Percentiles rank a stretch among this genome's conserved stretches.
phyloP scores from a whole-genome alignment of 2,888 invertebrate species.

The Liodrosophila aerea region DNA sequence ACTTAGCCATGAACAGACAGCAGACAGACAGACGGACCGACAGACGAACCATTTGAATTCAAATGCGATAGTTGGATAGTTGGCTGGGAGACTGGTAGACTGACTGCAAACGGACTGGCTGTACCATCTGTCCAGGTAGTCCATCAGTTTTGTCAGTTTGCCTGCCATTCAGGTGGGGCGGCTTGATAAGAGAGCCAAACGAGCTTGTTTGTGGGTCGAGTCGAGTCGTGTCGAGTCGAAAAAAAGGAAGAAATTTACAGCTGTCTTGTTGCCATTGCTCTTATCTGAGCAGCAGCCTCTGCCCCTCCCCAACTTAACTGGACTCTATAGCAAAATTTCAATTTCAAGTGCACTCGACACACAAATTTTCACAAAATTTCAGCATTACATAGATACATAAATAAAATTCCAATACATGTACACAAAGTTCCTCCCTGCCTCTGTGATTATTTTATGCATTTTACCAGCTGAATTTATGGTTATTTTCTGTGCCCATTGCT shows the following conservation, averaged over 20 bases:
- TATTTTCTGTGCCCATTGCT: slow-evolving; percentile 25
- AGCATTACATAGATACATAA: slow-evolving; percentile 30
- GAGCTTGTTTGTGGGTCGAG: slow-evolving; percentile 63
- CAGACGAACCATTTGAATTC: slow-evolving; percentile 20
- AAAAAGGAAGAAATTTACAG: slow-evolving; percentile 45
- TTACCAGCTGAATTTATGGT: slow-evolving; percentile 66
- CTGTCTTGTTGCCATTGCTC: slow-evolving; percentile 49
- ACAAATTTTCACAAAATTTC: slow-evolving; percentile 65
- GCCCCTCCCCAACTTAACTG: not conserved
- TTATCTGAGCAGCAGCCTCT: slow-evolving; percentile 32
- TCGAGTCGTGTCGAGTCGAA: slow-evolving; percentile 44
- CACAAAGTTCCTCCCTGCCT: slow-evolving; percentile 8
- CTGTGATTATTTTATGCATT: slow-evolving; percentile 47
- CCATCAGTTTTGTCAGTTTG: slow-evolving; percentile 22
- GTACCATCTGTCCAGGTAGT: no score
- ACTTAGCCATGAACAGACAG: slow-evolving; percentile 35
- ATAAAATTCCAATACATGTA: slow-evolving; percentile 5
- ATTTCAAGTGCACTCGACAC: slow-evolving; percentile 73
- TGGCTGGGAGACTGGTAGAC: no score
- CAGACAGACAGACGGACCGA: no score
- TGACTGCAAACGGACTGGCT: not conserved
- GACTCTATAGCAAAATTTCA: slow-evolving; percentile 59
- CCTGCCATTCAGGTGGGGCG: slow-evolving; percentile 49
- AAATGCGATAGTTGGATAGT: not conserved
- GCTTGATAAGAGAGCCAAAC: slow-evolving; percentile 64